A percentile compares a stretch with the other conserved stretches of the same genome.
These are phyloP conservation scores for Anas bernieri DNA, from an alignment of 2,797 vertebrate genomes.

Conservation along the genomic window DNA sequence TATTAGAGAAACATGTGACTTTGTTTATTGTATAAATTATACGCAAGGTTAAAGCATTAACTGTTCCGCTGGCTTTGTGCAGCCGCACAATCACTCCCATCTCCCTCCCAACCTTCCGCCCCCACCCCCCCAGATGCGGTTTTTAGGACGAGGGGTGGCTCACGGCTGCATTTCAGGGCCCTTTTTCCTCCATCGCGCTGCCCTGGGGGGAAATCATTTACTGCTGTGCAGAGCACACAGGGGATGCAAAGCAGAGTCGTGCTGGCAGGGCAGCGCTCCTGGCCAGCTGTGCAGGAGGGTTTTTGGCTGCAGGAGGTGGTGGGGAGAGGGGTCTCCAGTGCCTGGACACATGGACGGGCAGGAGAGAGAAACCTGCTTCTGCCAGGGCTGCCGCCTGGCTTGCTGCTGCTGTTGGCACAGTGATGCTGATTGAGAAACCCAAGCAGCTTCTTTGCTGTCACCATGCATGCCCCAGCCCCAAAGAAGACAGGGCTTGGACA, in stretches of 20 bases:
- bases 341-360: rapidly evolving
- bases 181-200: conserved; percentile 6
- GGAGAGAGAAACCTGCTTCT: not conserved
- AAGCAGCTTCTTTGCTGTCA: not conserved
- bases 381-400: not conserved
- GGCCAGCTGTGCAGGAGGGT: not conserved
- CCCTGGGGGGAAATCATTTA: not conserved
- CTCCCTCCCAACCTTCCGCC: not conserved
- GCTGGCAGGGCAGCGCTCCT: not conserved
- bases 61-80: conserved; percentile 76
- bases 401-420: not conserved
- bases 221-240: not conserved
- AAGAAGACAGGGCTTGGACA: not conserved
- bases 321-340: not conserved
- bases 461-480: rapidly evolving
- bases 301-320: not conserved
- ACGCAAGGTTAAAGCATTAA: conserved; percentile 92
- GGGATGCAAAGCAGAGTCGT: not conserved
- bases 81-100: conserved; percentile 47
- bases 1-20: conserved; percentile 98
- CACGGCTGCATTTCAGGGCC: conserved; percentile 6
- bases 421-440: not conserved
- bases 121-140: not conserved
- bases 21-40: conserved; percentile 99
- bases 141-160: not conserved